Evolutionary conservation across 2,113 vertebrate species (phyloP).

Genomic region (Hiodon alosoides): DNA sequence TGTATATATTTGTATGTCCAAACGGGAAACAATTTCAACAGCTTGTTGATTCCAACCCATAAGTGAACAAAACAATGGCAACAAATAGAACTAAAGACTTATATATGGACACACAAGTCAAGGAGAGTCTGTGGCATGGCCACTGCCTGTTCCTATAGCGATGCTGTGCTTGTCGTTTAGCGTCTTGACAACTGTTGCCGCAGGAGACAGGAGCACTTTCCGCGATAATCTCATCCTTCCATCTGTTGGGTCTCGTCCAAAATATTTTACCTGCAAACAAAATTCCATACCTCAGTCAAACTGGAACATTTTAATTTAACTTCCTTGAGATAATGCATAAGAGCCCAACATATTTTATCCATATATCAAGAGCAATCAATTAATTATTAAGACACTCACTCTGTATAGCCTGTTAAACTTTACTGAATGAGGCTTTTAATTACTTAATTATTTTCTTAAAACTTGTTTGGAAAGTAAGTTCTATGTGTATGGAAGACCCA

Average conservation of each 20-base stretch:
- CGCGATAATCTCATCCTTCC: conserved; percentile 94
- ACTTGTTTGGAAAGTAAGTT: neutral
- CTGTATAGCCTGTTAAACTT: neutral
- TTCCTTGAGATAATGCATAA: neutral
- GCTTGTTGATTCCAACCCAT: neutral
- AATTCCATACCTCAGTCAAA: conserved; percentile 9
- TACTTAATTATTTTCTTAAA: neutral
- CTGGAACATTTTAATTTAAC: no score
- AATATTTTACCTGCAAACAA: conserved; percentile 86
- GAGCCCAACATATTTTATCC: neutral
- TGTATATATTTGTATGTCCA: neutral
- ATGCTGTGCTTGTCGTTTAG: conserved; percentile 81
- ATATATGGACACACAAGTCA: conserved; percentile 19
- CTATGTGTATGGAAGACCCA: no score
- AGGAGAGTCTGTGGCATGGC: conserved; percentile 21
- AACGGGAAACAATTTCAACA: neutral
- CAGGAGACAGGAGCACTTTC: conserved; percentile 87
- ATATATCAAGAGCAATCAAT: no score
- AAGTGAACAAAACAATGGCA: neutral
- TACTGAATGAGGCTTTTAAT: neutral
- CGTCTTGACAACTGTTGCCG: conserved; percentile 67
- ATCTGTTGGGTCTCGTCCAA: conserved; percentile 91
- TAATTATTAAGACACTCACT: no score
- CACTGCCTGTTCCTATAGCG: conserved; percentile 59
- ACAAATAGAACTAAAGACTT: neutral